Base-by-base conservation (phyloP, 2,888 invertebrate species). In the Acleris holmiana region DNA sequence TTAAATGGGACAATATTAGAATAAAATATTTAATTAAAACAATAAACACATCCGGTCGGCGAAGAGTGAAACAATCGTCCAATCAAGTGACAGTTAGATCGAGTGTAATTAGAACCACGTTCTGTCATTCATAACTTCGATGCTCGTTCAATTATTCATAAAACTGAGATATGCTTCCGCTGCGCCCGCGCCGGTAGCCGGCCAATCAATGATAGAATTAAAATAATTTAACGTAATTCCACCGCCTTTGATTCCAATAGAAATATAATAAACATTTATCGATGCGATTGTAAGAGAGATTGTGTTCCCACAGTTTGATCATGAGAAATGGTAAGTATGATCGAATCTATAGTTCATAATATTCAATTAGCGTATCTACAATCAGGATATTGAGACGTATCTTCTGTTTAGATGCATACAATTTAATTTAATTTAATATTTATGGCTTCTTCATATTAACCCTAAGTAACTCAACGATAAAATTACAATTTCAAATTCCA, bases 161-260 rank as follows among this genome's bases (percentile, higher is more conserved):
- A 83, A 75, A 71, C 75, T 80, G 79, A 86, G 79, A 82, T 82
- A 86, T 86, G 84, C 82, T 81, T 88, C 88, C 87, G 85, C 87
- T 86, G 86, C 79, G 59, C 54, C 40, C 13, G 64, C 58, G 64
- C 58, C 41, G 55, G 56, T 57, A 47, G 47, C 54, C 55, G 60
- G 55, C 51, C 54, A 53, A 67, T 54, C 56, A 61, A 51, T 54
- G 50, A 55, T 49, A 54, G 58, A 59, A 54, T 53, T 50, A 50
- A 46, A 21, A 50, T 61, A 17, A 57, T 61, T 35, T 40, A 50
- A 46, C 35, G 44, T 40, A 60, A 41, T 57, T 56, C 49, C 48
- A 59, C 3, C 49, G 17, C 17, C 40, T 49, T 49, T 56, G 51
- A 53, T 50, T 61, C 47, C 25, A 46, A 51, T 40, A 49, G 19